Percentiles rank a stretch among this genome's conserved stretches.
Evolutionary conservation across 1,140 invertebrate genomes (phyloP).

Genomic region (Psilanteris sp.): DNA sequence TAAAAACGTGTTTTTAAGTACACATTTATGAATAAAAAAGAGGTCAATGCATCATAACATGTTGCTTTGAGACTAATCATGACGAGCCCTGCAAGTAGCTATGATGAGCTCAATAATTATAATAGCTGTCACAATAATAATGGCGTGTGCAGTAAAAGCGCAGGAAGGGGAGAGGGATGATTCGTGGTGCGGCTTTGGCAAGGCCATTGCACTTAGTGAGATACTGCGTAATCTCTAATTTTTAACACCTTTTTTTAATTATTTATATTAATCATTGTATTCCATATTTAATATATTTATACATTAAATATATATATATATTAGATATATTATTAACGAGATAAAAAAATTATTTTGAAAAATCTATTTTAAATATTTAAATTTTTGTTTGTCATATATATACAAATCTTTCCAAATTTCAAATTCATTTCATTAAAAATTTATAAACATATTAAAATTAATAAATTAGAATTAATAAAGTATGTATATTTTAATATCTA

Average conservation of each 20-base stretch:
- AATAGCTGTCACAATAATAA: constrained; percentile 75
- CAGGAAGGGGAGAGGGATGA: constrained; percentile 25
- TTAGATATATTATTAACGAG: too few species aligned
- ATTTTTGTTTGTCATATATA: too few species aligned
- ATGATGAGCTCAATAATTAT: constrained; percentile 75
- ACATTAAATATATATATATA: too few species aligned
- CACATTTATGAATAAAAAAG: neutral
- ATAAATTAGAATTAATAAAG: too few species aligned
- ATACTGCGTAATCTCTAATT: constrained; percentile 28
- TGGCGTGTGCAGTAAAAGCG: constrained; percentile 66
- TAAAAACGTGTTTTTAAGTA: too few species aligned
- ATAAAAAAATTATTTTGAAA: too few species aligned
- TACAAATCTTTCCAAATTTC: too few species aligned
- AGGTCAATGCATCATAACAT: constrained; percentile 9
- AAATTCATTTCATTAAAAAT: too few species aligned
- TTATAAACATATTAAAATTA: too few species aligned
- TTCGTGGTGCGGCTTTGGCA: constrained; percentile 57
- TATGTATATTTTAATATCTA: too few species aligned
- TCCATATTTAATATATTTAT: constrained; percentile 1
- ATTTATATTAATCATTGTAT: constrained; percentile 25
- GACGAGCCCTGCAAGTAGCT: constrained; percentile 62
- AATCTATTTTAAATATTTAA: too few species aligned
- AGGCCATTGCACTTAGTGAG: constrained; percentile 67
- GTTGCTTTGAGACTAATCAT: constrained; percentile 66
- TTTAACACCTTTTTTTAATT: constrained; percentile 32